phyloP scores from a whole-genome alignment of 2,888 invertebrate genomes.

The Agonopterix subpropinquella region DNA sequence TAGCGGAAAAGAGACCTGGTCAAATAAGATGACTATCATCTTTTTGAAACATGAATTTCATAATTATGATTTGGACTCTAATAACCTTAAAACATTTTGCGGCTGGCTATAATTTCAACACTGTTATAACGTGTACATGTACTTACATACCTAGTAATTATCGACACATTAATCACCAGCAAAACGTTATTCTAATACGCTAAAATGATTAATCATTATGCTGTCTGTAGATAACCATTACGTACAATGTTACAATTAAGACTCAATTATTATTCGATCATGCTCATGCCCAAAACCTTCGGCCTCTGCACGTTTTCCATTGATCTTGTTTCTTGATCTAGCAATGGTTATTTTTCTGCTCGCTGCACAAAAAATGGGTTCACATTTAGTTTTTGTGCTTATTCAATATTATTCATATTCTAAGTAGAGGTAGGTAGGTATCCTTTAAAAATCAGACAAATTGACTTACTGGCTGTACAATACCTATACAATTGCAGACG shows the following conservation, averaged over 20 bases:
- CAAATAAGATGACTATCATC: too few species aligned
- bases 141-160: conserved; percentile 49
- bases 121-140: conserved; percentile 14
- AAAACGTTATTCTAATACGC: conserved; percentile 40
- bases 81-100: conserved; percentile 24
- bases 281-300: conserved; percentile 23
- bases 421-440: neutral
- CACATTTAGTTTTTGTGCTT: neutral
- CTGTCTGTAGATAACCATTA: conserved; percentile 29
- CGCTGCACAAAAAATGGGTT: neutral
- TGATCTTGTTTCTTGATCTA: neutral
- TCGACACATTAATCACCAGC: conserved; percentile 45
- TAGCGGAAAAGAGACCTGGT: too few species aligned
- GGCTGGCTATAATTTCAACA: conserved; percentile 27
- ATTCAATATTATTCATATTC: neutral
- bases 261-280: conserved; percentile 15
- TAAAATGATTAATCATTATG: conserved; percentile 46
- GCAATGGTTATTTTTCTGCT: neutral
- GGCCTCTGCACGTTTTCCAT: conserved; percentile 8
- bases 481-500: neutral
- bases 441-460: too few species aligned
- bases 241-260: conserved; percentile 28
- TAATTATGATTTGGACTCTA: too few species aligned
- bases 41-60: too few species aligned
- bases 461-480: too few species aligned